Conservation (phyloP, 2,113 vertebrate species). For the Calonectris borealis region DNA sequence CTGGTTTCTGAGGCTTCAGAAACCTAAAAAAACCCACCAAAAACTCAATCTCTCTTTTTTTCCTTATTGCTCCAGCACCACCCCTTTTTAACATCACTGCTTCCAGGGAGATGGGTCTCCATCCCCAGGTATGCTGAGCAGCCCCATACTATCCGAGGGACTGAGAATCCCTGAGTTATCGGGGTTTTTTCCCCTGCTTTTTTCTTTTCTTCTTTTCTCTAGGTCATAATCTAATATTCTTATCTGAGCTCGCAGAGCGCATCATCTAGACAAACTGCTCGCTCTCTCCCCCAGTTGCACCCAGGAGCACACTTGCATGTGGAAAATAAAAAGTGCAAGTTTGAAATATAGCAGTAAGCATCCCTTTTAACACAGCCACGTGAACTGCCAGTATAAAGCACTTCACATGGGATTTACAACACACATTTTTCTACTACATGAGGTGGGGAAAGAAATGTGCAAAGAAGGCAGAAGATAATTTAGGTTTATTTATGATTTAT, state of each 20-base stretch:
- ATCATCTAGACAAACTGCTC: background rate
- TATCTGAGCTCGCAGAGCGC: background rate
- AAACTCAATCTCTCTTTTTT: background rate
- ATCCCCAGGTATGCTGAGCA: background rate
- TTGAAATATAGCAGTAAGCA: background rate
- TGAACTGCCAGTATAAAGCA: background rate
- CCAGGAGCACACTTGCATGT: background rate
- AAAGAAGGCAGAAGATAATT: conserved; percentile 46
- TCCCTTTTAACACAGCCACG: background rate
- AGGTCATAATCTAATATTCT: background rate
- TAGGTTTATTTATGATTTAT: conserved; percentile 60
- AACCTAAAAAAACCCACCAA: background rate
- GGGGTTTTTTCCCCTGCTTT: background rate
- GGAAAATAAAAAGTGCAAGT: background rate
- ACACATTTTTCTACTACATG: background rate
- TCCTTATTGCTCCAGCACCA: background rate
- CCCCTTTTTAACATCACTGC: background rate
- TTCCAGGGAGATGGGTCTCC: background rate
- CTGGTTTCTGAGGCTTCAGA: too few species aligned
- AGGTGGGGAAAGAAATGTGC: background rate
- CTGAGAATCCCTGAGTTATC: background rate
- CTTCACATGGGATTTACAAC: conserved; percentile 38
- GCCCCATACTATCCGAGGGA: background rate
- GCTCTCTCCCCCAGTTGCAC: background rate
- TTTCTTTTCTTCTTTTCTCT: background rate